phyloP scores from a whole-genome alignment of 1,140 invertebrate species.

The Orchestia grillus region DNA sequence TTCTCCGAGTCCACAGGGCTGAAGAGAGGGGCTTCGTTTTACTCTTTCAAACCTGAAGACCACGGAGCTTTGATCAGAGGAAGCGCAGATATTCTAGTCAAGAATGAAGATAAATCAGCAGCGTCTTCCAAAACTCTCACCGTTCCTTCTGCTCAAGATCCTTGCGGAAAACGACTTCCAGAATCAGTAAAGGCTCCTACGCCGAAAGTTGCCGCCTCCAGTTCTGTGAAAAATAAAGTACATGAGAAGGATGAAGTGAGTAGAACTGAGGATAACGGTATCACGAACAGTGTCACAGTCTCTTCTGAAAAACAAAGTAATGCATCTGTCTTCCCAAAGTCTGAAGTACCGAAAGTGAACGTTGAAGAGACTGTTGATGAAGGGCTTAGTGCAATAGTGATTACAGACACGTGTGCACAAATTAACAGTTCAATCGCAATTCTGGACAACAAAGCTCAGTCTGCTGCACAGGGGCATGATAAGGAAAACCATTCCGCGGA shows the following conservation, averaged over 20 bases:
- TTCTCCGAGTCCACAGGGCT: background rate
- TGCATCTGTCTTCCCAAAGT: background rate
- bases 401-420: background rate
- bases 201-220: background rate
- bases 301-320: background rate
- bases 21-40: constrained; percentile 14
- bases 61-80: constrained; percentile 42
- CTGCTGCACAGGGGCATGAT: background rate
- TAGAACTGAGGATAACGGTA: background rate
- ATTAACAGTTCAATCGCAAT: background rate
- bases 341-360: background rate
- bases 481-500: background rate
- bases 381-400: background rate
- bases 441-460: background rate
- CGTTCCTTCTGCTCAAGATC: background rate
- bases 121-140: background rate
- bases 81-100: background rate
- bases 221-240: background rate
- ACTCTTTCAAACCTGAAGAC: constrained; percentile 38
- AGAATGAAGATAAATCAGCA: background rate
- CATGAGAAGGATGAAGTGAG: background rate
- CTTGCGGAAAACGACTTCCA: background rate
- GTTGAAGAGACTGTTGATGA: background rate
- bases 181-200: background rate
- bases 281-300: background rate